A percentile compares a stretch with the other conserved stretches of the same genome.
Conservation (phyloP, 2,797 vertebrate species). For the Delichon dasypus region DNA sequence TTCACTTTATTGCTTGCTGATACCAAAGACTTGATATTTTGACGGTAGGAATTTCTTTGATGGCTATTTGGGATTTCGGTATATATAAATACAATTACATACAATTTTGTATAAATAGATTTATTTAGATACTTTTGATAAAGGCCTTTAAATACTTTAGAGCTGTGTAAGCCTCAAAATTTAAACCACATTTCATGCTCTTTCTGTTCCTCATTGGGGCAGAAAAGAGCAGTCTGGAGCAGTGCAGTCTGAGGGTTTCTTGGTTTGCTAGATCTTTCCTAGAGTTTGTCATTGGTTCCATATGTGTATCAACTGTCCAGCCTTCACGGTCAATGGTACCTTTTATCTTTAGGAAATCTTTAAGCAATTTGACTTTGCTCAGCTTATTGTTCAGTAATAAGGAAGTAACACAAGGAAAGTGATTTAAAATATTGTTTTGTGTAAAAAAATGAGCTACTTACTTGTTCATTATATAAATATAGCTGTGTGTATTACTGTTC, state of each 20-base stretch:
- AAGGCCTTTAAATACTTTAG: background rate
- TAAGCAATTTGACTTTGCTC: constrained; percentile 25
- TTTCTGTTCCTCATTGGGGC: background rate
- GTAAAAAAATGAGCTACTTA: background rate
- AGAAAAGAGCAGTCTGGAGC: background rate
- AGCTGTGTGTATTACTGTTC: background rate
- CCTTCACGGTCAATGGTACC: background rate
- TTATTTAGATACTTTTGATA: background rate
- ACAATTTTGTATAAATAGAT: background rate
- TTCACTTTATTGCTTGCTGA: background rate
- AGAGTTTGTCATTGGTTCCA: constrained; percentile 30
- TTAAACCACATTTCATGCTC: background rate
- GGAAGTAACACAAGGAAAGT: background rate
- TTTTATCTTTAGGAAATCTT: constrained; percentile 50
- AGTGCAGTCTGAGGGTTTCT: background rate
- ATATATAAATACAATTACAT: background rate
- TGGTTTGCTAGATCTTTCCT: constrained; percentile 15
- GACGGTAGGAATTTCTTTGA: background rate
- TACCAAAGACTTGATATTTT: background rate
- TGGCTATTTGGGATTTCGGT: background rate
- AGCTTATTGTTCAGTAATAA: background rate
- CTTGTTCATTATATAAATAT: background rate
- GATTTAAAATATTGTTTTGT: background rate
- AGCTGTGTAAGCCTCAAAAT: background rate
- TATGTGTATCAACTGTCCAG: constrained; percentile 23